phyloP scores from a whole-genome alignment of 2,797 vertebrate genomes.

The Garrulus glandarius region DNA sequence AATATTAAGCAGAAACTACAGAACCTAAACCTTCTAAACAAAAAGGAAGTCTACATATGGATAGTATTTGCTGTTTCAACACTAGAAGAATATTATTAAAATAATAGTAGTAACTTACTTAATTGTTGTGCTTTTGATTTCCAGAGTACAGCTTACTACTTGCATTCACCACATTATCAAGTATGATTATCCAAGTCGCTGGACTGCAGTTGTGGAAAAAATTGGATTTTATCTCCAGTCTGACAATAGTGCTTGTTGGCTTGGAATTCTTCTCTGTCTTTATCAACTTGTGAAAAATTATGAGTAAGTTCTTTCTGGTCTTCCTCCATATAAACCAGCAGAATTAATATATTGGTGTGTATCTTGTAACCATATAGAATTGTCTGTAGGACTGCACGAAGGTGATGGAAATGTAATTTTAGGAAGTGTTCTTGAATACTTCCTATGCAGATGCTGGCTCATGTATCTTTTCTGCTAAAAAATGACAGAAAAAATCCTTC shows the following conservation, averaged over 20 bases:
- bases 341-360: not conserved
- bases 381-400: not conserved
- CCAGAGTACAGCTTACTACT: constrained; percentile 96
- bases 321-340: not conserved
- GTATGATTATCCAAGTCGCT: constrained; percentile 95
- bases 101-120: not conserved
- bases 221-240: constrained; percentile 97
- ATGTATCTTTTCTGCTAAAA: not conserved
- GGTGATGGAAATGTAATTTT: not conserved
- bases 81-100: not conserved
- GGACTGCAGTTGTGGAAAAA: constrained; percentile 97
- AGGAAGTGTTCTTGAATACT: not conserved
- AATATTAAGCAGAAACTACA: not conserved
- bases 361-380: not conserved
- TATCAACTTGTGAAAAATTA: constrained; percentile 99
- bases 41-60: not conserved
- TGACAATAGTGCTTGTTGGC: constrained; percentile 93
- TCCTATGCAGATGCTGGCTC: not conserved
- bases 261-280: constrained; percentile 97
- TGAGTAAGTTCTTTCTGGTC: constrained; percentile 83
- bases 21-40: not conserved
- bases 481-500: not conserved
- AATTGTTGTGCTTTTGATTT: constrained; percentile 34
- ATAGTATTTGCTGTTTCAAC: not conserved
- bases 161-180: constrained; percentile 99